A percentile compares a stretch with the other conserved stretches of the same genome.
phyloP scores from a whole-genome alignment of 2,797 vertebrate species.

The Rhinella marina region DNA sequence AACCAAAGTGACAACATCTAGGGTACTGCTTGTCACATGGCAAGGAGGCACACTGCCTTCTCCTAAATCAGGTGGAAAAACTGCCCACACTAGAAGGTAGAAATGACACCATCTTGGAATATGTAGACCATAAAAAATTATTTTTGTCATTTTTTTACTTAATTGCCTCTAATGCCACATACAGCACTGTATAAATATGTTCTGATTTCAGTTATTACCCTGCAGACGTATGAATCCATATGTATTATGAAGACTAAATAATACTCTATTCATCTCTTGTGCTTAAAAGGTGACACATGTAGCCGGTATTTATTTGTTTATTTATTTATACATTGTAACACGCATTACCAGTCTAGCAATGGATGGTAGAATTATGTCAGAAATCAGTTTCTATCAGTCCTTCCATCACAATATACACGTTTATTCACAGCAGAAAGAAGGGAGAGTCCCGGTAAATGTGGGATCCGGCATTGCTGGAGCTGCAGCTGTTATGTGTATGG shows the following conservation, averaged over 20 bases:
- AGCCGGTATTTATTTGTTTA: neutral
- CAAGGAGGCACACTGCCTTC: neutral
- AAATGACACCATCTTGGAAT: neutral
- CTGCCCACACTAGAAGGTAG: neutral
- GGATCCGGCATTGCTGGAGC: neutral
- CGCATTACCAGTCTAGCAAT: neutral
- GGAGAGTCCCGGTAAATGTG: neutral
- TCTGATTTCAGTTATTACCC: neutral
- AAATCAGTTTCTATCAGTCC: neutral
- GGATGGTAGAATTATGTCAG: neutral
- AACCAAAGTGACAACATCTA: neutral
- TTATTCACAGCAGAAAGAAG: neutral
- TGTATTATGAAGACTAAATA: neutral
- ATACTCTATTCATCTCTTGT: neutral
- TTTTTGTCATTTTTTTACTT: neutral
- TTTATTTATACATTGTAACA: too few species aligned
- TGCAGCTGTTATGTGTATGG: conserved; percentile 8
- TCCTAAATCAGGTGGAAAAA: neutral
- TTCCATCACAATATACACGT: neutral
- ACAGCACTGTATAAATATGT: neutral
- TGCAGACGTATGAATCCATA: neutral
- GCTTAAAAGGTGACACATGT: neutral
- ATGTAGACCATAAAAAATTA: neutral
- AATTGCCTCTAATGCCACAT: neutral
- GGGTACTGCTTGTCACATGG: neutral